phyloP scores from a whole-genome alignment of 2,113 vertebrate species.

The Pterophyllum scalare region DNA sequence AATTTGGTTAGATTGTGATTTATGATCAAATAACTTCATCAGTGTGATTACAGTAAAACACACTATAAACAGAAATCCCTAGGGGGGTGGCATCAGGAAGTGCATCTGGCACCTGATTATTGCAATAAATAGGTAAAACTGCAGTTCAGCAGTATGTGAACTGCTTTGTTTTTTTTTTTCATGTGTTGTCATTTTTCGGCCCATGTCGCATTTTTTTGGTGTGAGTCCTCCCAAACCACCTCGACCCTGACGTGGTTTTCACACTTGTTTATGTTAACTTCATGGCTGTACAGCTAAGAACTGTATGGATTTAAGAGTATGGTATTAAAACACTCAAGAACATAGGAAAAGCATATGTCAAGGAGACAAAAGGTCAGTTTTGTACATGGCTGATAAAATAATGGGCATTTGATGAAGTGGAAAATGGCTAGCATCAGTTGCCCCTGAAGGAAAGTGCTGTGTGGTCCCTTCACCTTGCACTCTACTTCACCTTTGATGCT shows the following conservation, averaged over 20 bases:
- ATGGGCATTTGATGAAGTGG: slow-evolving; percentile 36
- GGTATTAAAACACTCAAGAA: background rate
- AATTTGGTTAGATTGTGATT: no score
- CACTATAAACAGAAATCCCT: background rate
- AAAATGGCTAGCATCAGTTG: slow-evolving; percentile 37
- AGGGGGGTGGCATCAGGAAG: background rate
- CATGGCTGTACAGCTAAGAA: background rate
- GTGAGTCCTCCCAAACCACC: background rate
- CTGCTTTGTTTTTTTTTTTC: background rate
- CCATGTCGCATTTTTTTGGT: no score
- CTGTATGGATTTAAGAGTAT: background rate
- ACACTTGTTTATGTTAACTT: no score
- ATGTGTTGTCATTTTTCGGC: no score
- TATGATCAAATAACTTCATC: background rate
- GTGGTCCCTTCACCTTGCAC: slow-evolving; percentile 19
- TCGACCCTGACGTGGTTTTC: background rate
- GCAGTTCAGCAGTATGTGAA: background rate
- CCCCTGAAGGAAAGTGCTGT: background rate
- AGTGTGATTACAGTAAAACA: background rate
- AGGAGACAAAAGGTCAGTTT: slow-evolving; percentile 11
- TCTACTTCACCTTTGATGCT: slow-evolving; percentile 45
- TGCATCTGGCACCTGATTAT: background rate
- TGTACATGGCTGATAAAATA: slow-evolving; percentile 27
- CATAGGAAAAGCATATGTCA: background rate
- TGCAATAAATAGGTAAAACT: background rate